Evolutionary conservation across 2,797 vertebrate genomes (phyloP).

Genomic region (Enoplosus armatus): DNA sequence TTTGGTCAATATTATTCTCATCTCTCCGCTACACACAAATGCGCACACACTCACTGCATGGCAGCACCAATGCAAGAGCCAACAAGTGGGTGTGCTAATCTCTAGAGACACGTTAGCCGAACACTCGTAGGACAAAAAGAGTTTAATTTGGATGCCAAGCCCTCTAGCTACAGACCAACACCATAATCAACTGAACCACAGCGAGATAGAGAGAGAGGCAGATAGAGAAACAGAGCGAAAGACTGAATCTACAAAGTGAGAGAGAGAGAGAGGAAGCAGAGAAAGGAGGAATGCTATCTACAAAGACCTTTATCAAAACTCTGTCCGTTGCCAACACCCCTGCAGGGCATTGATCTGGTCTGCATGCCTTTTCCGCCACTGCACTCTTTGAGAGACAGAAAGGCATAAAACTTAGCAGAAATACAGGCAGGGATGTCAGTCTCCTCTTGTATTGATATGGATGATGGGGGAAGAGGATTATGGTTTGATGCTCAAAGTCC

Average conservation of each 20-base stretch:
- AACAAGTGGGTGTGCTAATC: constrained; percentile 72
- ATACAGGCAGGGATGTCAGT: background rate
- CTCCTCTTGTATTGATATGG: background rate
- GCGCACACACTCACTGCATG: constrained; percentile 3
- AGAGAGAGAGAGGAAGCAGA: constrained; percentile 45
- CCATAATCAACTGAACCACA: constrained; percentile 83
- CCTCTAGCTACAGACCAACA: constrained; percentile 78
- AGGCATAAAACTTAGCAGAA: background rate
- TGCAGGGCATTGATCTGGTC: constrained; percentile 57
- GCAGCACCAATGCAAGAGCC: constrained; percentile 54
- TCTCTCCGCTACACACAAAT: constrained; percentile 10
- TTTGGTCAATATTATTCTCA: background rate
- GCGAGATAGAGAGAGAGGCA: constrained; percentile 43
- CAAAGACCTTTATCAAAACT: constrained; percentile 66
- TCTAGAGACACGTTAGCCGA: constrained; percentile 70
- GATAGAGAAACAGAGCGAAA: constrained; percentile 51
- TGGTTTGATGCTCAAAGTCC: constrained; percentile 8
- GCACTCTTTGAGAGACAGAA: constrained; percentile 7
- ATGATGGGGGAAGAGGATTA: constrained; percentile 6
- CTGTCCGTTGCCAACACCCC: constrained; percentile 49
- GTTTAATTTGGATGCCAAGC: constrained; percentile 83
- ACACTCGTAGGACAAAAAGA: constrained; percentile 68
- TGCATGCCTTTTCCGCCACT: constrained; percentile 34
- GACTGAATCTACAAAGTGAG: constrained; percentile 39
- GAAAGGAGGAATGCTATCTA: constrained; percentile 69